Evolutionary conservation across 1,140 invertebrate genomes (phyloP).

Genomic region (Scylla paramamosain): DNA sequence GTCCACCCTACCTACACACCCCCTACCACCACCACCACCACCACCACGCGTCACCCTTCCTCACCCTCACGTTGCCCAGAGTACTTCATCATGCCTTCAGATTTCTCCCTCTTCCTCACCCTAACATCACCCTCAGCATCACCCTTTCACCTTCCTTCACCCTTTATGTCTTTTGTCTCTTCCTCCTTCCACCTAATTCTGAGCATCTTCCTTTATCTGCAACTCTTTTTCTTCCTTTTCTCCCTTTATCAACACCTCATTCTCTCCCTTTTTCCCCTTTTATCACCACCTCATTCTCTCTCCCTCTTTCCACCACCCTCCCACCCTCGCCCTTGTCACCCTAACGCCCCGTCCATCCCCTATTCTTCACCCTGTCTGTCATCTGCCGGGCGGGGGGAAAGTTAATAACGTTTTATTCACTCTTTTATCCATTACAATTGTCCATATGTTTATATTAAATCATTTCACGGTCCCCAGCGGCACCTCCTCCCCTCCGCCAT

Average conservation of each 20-base stretch:
- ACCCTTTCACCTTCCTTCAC: not conserved
- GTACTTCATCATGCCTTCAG: not conserved
- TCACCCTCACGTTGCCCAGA: not conserved
- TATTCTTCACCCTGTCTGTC: conserved; percentile 70
- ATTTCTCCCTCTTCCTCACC: not conserved
- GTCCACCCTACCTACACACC: not conserved
- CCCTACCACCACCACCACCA: not conserved
- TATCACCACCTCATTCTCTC: not conserved
- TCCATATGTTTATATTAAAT: conserved; percentile 76
- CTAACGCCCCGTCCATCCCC: not conserved
- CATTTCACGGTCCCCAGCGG: conserved; percentile 68
- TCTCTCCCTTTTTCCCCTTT: not conserved
- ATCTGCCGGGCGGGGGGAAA: conserved; percentile 61
- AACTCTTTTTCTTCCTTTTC: not conserved
- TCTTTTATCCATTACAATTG: conserved; percentile 75
- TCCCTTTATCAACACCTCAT: not conserved
- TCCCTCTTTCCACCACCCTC: not conserved
- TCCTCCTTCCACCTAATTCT: not conserved
- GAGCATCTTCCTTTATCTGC: not conserved
- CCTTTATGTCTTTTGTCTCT: not conserved
- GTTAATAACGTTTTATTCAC: conserved; percentile 72
- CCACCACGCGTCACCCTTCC: not conserved
- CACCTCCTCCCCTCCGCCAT: conserved; percentile 59
- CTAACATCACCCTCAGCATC: not conserved
- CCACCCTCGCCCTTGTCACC: not conserved